Conservation (phyloP, 2,797 vertebrate genomes). For the Manis crassicaudata region DNA sequence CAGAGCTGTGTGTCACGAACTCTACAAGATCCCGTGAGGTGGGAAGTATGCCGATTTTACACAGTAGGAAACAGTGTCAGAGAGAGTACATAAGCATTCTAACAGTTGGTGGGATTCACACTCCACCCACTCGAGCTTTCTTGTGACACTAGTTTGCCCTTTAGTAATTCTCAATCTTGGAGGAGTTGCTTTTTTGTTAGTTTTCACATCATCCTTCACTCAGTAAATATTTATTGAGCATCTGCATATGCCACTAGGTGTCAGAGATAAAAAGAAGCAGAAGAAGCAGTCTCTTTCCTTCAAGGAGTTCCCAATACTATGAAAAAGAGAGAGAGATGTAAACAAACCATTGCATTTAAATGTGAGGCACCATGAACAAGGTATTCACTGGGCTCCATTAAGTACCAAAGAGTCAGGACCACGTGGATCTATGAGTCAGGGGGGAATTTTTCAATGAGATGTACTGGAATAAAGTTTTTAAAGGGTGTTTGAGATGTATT, state of each 20-base stretch:
- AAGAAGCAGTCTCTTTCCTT: background rate
- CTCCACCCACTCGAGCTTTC: background rate
- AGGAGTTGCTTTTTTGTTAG: background rate
- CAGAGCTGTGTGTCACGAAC: background rate
- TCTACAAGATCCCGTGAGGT: background rate
- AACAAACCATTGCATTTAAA: background rate
- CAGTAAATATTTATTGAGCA: background rate
- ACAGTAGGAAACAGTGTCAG: background rate
- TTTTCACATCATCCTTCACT: background rate
- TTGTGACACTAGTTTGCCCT: background rate
- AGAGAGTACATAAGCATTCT: background rate
- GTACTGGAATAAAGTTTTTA: background rate
- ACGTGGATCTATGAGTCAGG: rapidly evolving
- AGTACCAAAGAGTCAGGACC: background rate
- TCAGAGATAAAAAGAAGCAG: background rate
- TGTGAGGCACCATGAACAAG: background rate
- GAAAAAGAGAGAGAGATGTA: background rate
- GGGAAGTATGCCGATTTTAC: background rate
- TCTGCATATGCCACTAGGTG: background rate
- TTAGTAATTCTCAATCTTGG: background rate
- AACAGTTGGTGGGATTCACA: background rate
- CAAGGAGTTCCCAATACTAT: background rate
- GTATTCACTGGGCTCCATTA: background rate
- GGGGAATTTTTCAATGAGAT: background rate
- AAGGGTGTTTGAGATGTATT: background rate